These are phyloP conservation scores for Spodoptera exigua DNA, from an alignment of 2,888 invertebrate species.

Conservation along the genomic window DNA sequence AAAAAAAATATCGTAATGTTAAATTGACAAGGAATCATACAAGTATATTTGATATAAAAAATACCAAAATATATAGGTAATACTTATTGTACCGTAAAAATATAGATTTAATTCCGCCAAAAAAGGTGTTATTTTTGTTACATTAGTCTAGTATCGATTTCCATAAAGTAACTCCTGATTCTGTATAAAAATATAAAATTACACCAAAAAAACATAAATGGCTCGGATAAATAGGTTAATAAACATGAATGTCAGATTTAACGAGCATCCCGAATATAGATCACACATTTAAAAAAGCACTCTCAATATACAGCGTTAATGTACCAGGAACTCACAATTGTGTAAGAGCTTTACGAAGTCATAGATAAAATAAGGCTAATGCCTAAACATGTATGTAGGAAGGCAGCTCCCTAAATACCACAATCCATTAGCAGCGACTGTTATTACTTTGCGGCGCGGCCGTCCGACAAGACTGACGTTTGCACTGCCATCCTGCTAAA, in stretches of 20 bases:
- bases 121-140: too few species aligned
- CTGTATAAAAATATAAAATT: too few species aligned
- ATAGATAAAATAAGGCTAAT: slow-evolving; percentile 51
- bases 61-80: too few species aligned
- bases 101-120: too few species aligned
- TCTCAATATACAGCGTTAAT: background rate
- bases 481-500: slow-evolving; percentile 68
- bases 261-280: background rate
- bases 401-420: slow-evolving; percentile 61
- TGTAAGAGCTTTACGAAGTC: slow-evolving; percentile 22
- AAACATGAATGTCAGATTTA: background rate
- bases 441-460: slow-evolving; percentile 71
- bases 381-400: slow-evolving; percentile 53
- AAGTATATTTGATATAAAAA: too few species aligned
- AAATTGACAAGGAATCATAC: too few species aligned
- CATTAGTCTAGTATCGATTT: too few species aligned
- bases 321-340: slow-evolving; percentile 17
- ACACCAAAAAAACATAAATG: too few species aligned
- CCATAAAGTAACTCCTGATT: too few species aligned
- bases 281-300: background rate
- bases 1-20: too few species aligned
- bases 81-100: too few species aligned
- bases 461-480: slow-evolving; percentile 67
- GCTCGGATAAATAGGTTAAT: background rate
- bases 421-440: slow-evolving; percentile 77